Conservation (phyloP, 2,888 invertebrate species). For the Melinaea menophilus region DNA sequence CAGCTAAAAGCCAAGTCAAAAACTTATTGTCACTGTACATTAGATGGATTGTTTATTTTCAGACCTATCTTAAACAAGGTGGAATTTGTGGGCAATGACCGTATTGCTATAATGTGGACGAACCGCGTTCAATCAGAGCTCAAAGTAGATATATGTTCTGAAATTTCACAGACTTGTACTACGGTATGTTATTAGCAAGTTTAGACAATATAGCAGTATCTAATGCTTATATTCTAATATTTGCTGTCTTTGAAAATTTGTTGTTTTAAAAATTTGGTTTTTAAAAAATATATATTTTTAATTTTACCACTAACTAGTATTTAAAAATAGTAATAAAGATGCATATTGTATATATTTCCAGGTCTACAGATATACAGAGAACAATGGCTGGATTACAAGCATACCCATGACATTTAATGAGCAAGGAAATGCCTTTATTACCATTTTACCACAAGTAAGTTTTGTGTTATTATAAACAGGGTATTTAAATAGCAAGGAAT, state of each 20-base stretch:
- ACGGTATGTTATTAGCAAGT: slow-evolving; percentile 40
- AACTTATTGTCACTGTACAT: too few relatives aligned
- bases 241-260: too few relatives aligned
- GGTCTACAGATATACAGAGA: slow-evolving; percentile 67
- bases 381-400: slow-evolving; percentile 89
- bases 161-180: slow-evolving; percentile 48
- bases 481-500: not conserved
- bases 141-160: slow-evolving; percentile 78
- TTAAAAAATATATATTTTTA: not conserved
- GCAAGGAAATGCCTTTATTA: slow-evolving; percentile 82
- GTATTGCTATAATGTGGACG: slow-evolving; percentile 90
- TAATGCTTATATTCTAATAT: too few relatives aligned
- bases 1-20: too few relatives aligned
- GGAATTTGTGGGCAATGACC: slow-evolving; percentile 84
- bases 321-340: not conserved
- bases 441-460: slow-evolving; percentile 84
- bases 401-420: slow-evolving; percentile 83
- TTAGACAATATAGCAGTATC: too few relatives aligned
- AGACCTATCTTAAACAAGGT: slow-evolving; percentile 83
- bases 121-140: slow-evolving; percentile 90
- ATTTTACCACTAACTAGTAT: not conserved
- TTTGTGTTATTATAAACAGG: not conserved
- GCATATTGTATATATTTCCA: slow-evolving; percentile 35
- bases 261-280: not conserved
- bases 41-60: slow-evolving; percentile 20